Evolutionary conservation across 1,140 invertebrate species (phyloP), one percentile per base, ranked within the genome.

Genomic region (Lepidurus couesii): DNA sequence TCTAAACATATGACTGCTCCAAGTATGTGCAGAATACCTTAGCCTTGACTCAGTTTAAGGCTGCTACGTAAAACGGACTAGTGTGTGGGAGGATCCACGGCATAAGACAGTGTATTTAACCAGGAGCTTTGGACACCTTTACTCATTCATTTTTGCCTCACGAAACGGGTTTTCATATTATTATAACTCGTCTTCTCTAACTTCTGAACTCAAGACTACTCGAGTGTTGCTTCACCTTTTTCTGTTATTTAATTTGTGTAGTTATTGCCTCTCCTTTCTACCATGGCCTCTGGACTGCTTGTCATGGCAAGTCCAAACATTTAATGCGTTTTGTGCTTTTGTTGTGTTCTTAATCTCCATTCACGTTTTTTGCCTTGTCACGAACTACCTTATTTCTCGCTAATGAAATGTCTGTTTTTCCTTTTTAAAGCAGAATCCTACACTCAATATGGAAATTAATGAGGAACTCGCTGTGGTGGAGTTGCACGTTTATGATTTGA

Each of bases 401-500:
- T 34, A 34, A 34, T 34, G 4, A 4, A 3, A 4, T 34, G 34
- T 34, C 34, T 34, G 2, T 34, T 34, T 34, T 34, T 2, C 13
- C 8, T 16, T 65, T 65, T 65, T 65, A n/a, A 1, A 7, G 3
- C 13, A 65, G 53, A 65, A 77, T 44, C 75, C 47, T 21, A n/a
- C 43, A 10, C 43, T 13, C 11, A 75, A 24, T 6, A 43, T 42
- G 47, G 75, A 77, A 77, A 42, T 77, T 44, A 77, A 43, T 77
- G 34, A 45, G 5, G 77, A 77, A 44, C 43, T 44, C 26, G 43
- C 73, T 53, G 65, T 86, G 43, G 93, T 95, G 65, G 88, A 92
- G 81, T 86, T 96, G 26, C 94, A 93, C 83, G 89, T 95, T 81
- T 96, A 96, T 84, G 93, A 96, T 83, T 86, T 96, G 43, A 91